These are phyloP conservation scores for Cepaea hortensis DNA, from an alignment of 2,888 invertebrate species.

Conservation along the genomic window DNA sequence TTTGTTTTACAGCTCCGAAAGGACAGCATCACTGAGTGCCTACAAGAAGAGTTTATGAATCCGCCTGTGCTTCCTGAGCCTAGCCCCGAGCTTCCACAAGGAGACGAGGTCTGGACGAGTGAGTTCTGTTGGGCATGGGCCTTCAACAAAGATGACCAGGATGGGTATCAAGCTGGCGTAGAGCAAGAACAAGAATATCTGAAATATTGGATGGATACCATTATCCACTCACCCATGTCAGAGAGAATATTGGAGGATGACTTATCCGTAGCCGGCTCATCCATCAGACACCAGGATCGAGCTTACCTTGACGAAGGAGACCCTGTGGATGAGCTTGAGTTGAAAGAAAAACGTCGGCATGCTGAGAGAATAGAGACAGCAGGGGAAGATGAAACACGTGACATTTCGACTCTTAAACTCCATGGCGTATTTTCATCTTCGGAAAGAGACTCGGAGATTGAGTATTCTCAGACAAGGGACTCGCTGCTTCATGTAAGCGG, in stretches of 20 bases:
- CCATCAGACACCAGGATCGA: not conserved
- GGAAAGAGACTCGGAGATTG: not conserved
- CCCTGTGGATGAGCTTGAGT: constrained; percentile 21
- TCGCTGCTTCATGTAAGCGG: not conserved
- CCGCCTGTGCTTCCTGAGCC: constrained; percentile 26
- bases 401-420: constrained; percentile 25
- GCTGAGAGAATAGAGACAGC: not conserved
- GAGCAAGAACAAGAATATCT: constrained; percentile 43
- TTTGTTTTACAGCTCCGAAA: constrained; percentile 10
- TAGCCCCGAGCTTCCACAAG: not conserved
- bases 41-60: constrained; percentile 43
- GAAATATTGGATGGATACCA: constrained; percentile 38
- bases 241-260: constrained; percentile 18
- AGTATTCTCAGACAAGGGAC: not conserved
- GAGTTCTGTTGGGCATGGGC: constrained; percentile 49
- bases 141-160: constrained; percentile 37
- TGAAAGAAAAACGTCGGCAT: not conserved
- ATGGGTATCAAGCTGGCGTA: constrained; percentile 22
- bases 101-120: constrained; percentile 42
- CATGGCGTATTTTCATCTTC: not conserved
- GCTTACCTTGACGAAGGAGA: constrained; percentile 8
- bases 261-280: not conserved
- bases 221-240: constrained; percentile 43
- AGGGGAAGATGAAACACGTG: not conserved
- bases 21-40: constrained; percentile 32